These are phyloP conservation scores for Mystacornis crossleyi DNA, from an alignment of 2,113 vertebrate genomes.

Conservation along the genomic window DNA sequence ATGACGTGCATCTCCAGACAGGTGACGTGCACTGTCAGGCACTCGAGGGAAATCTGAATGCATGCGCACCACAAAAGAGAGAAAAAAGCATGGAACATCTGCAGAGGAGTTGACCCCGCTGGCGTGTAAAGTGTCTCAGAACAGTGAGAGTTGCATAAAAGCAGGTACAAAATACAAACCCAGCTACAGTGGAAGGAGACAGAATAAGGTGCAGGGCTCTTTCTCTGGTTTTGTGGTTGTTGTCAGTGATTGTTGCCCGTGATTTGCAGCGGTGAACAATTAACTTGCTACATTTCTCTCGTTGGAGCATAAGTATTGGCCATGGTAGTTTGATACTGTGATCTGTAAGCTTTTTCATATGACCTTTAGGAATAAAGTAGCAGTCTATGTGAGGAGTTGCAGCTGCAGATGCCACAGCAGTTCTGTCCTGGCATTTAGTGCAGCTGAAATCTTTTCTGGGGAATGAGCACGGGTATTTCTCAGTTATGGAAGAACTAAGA, in stretches of 20 bases:
- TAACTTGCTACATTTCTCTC: not conserved
- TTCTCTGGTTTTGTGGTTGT: not conserved
- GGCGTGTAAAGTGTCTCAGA: not conserved
- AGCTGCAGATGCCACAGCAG: not conserved
- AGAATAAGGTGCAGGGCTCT: not conserved
- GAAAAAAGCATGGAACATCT: not conserved
- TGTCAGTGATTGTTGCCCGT: not conserved
- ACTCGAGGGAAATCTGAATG: not conserved
- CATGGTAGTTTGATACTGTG: not conserved
- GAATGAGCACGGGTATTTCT: not conserved
- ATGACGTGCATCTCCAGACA: not conserved
- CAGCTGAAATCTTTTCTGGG: not conserved
- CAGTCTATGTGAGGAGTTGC: not conserved
- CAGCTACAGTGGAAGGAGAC: rapidly evolving
- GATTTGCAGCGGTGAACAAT: not conserved
- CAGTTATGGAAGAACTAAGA: not conserved
- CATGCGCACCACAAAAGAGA: not conserved
- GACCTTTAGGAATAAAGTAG: not conserved
- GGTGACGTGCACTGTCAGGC: rapidly evolving
- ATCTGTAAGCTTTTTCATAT: not conserved
- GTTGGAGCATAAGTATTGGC: not conserved
- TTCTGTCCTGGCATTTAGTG: not conserved
- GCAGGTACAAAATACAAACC: not conserved
- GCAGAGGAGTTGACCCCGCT: not conserved
- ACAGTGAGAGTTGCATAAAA: not conserved